Conservation (phyloP, 2,888 invertebrate species). For the Phymatocera aterrima region DNA sequence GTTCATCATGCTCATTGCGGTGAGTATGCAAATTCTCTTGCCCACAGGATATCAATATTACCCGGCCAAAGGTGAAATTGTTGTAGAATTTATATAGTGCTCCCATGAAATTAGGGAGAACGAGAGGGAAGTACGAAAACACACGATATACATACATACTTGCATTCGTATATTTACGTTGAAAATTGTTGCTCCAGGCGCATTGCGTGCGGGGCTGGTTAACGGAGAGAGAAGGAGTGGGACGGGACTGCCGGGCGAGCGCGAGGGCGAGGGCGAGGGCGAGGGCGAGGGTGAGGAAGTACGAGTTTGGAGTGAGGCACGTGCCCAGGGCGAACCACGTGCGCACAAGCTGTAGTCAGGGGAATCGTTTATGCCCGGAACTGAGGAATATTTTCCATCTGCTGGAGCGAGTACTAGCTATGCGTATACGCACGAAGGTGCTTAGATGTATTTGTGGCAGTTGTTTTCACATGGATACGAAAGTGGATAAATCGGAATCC, state of each 20-base stretch:
- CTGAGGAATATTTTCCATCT: conserved; percentile 14
- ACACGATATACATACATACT: not conserved
- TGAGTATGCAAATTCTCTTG: too few relatives aligned
- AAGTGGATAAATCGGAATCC: too few relatives aligned
- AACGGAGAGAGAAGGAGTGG: not conserved
- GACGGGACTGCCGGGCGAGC: too few relatives aligned
- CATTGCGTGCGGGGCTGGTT: not conserved
- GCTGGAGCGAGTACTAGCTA: not conserved
- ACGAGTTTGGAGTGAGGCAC: not conserved
- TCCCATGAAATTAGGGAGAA: not conserved
- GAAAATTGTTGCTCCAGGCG: conserved; percentile 26
- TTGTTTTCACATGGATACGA: too few relatives aligned
- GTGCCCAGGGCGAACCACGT: conserved; percentile 18
- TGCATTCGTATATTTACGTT: too few relatives aligned
- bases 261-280: too few relatives aligned
- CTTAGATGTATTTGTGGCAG: too few relatives aligned
- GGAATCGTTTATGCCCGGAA: not conserved
- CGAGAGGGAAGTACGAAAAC: not conserved
- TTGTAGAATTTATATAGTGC: not conserved
- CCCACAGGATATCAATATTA: not conserved
- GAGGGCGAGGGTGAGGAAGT: not conserved
- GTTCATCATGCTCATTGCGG: too few relatives aligned
- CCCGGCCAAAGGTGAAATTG: not conserved
- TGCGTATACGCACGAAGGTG: too few relatives aligned
- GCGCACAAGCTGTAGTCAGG: not conserved